Evolutionary conservation across 2,888 invertebrate species (phyloP).

Genomic region (Alloplasta piceator): DNA sequence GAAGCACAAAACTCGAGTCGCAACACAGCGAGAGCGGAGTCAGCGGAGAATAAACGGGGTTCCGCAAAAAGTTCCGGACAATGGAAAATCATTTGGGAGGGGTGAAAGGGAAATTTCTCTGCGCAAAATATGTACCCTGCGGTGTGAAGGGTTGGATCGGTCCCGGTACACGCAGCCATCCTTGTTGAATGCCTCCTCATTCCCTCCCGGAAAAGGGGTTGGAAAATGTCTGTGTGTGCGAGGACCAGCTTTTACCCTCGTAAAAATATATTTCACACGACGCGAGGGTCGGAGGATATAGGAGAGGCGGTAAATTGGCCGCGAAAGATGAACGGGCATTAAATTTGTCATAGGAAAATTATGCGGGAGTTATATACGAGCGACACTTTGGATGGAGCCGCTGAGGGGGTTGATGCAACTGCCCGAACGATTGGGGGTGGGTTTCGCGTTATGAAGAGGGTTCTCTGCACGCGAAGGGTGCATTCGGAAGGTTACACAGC

Average conservation of each 20-base stretch:
- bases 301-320: slow-evolving; percentile 58
- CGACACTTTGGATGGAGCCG: slow-evolving; percentile 48
- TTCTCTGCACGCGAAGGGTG: slow-evolving; percentile 28
- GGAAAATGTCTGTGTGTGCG: too few species aligned
- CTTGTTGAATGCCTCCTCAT: slow-evolving; percentile 18
- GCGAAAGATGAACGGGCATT: slow-evolving; percentile 64
- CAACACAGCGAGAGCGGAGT: background rate
- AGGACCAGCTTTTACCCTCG: slow-evolving; percentile 27
- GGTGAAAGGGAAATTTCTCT: background rate
- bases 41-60: slow-evolving; percentile 6
- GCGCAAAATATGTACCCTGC: slow-evolving; percentile 4
- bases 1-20: slow-evolving; percentile 17
- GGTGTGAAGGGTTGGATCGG: background rate
- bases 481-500: slow-evolving; percentile 42
- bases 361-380: slow-evolving; percentile 63
- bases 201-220: background rate
- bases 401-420: slow-evolving; percentile 11
- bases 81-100: slow-evolving; percentile 47
- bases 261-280: slow-evolving; percentile 62
- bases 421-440: too few species aligned
- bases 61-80: slow-evolving; percentile 52
- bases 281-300: slow-evolving; percentile 2
- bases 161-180: slow-evolving; percentile 23
- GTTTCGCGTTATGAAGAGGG: slow-evolving; percentile 15
- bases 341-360: slow-evolving; percentile 65